These are phyloP conservation scores for Noctua comes DNA, from an alignment of 2,888 invertebrate species.

Conservation along the genomic window DNA sequence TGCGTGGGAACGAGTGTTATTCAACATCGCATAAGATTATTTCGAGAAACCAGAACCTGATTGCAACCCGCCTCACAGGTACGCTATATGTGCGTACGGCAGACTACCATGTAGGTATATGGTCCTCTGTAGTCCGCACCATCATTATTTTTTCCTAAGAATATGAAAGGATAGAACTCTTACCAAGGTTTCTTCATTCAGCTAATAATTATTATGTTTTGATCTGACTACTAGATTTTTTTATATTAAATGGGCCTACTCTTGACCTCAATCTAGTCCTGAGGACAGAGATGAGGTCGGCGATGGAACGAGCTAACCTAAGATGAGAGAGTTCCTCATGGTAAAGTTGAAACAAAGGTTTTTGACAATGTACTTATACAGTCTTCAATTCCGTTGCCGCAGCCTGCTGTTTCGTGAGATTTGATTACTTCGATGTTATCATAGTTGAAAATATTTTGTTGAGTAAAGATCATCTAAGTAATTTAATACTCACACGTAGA, in stretches of 20 bases:
- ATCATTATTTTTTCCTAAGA: conserved; percentile 4
- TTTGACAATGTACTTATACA: not conserved
- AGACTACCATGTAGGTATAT: conserved; percentile 10
- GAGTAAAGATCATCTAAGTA: conserved; percentile 23
- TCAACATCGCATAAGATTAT: conserved; percentile 64
- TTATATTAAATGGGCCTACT: too few species aligned
- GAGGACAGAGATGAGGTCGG: too few species aligned
- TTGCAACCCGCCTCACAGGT: conserved; percentile 49
- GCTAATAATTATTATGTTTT: not conserved
- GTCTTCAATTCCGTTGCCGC: not conserved
- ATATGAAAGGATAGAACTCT: not conserved
- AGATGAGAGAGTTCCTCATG: conserved; percentile 5
- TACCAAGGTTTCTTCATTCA: not conserved
- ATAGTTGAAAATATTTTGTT: conserved; percentile 3
- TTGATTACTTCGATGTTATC: conserved; percentile 10
- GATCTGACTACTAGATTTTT: not conserved
- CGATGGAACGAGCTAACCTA: too few species aligned
- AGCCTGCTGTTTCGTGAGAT: not conserved
- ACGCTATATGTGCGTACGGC: conserved; percentile 27
- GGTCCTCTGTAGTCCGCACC: conserved; percentile 13
- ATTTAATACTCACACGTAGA: not conserved
- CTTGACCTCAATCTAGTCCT: too few species aligned
- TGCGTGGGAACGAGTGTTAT: conserved; percentile 65
- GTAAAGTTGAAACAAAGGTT: conserved; percentile 2
- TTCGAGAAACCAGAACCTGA: conserved; percentile 65